Conservation (phyloP, 2,888 invertebrate genomes). For the Gari tellinella region DNA sequence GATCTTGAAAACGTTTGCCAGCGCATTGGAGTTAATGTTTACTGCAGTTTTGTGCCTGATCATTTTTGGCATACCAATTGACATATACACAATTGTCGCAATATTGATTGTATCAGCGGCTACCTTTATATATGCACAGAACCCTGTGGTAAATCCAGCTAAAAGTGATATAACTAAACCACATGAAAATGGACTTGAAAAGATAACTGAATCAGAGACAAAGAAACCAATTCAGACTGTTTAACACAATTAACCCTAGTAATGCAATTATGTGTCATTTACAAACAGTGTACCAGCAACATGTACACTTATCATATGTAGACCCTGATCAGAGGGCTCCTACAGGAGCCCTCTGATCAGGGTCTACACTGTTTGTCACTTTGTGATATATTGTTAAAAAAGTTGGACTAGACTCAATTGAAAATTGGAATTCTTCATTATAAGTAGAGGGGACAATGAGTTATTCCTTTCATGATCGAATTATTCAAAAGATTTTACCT, state of each 20-base stretch:
- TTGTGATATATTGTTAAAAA: too few species aligned
- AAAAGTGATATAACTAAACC: conserved; percentile 39
- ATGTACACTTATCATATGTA: too few species aligned
- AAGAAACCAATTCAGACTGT: conserved; percentile 21
- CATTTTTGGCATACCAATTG: conserved; percentile 93
- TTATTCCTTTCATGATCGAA: too few species aligned
- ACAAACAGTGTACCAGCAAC: too few species aligned
- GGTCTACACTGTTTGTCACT: too few species aligned
- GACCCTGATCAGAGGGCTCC: too few species aligned
- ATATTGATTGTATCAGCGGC: conserved; percentile 93
- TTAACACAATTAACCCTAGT: background rate
- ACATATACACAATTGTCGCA: conserved; percentile 91
- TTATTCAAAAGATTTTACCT: too few species aligned
- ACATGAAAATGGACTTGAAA: conserved; percentile 4
- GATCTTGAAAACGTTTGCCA: conserved; percentile 97
- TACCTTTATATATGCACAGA: conserved; percentile 94
- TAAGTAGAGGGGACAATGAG: too few species aligned
- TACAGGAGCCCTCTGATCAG: too few species aligned
- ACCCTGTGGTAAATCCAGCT: conserved; percentile 89
- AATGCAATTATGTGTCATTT: too few species aligned
- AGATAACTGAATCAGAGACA: conserved; percentile 3
- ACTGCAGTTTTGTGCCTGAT: conserved; percentile 94
- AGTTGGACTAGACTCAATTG: too few species aligned
- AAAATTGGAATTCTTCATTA: too few species aligned
- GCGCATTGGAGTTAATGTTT: conserved; percentile 95